phyloP scores from a whole-genome alignment of 2,888 invertebrate genomes.

The Pandemis corylana region DNA sequence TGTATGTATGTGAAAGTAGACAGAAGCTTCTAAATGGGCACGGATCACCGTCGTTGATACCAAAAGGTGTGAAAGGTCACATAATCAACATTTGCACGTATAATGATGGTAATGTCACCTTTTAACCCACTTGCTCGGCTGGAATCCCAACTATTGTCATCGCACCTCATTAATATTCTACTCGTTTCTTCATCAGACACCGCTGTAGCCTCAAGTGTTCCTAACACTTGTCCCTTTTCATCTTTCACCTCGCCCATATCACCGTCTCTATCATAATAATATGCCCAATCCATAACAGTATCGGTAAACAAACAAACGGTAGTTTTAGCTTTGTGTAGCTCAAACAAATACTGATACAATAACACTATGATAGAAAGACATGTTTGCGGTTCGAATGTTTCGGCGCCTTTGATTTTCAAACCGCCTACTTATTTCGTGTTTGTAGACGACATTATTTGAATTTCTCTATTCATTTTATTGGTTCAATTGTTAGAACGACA shows the following conservation, averaged over 20 bases:
- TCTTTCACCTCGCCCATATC: conserved; percentile 49
- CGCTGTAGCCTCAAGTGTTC: conserved; percentile 78
- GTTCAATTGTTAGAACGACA: conserved; percentile 62
- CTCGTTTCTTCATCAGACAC: conserved; percentile 68
- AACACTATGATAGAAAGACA: conserved; percentile 56
- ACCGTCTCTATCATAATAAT: conserved; percentile 65
- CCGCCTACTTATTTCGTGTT: conserved; percentile 58
- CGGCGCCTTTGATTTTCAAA: conserved; percentile 65
- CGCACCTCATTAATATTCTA: conserved; percentile 67
- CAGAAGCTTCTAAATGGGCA: not conserved
- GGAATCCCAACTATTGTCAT: conserved; percentile 78
- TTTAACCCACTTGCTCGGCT: conserved; percentile 80
- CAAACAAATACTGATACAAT: conserved; percentile 57
- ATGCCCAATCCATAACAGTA: conserved; percentile 64
- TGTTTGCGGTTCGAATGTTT: conserved; percentile 71
- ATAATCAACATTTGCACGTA: conserved; percentile 65
- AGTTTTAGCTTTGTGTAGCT: conserved; percentile 63
- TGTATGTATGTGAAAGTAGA: not conserved
- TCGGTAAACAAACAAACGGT: conserved; percentile 66
- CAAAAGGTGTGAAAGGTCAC: conserved; percentile 23
- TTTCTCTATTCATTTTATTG: conserved; percentile 63
- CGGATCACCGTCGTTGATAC: conserved; percentile 13
- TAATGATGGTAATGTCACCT: conserved; percentile 81
- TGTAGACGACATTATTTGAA: conserved; percentile 60
- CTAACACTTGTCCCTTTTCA: conserved; percentile 60